phyloP scores from a whole-genome alignment of 2,888 invertebrate genomes.

The Trichopria drosophilae region DNA sequence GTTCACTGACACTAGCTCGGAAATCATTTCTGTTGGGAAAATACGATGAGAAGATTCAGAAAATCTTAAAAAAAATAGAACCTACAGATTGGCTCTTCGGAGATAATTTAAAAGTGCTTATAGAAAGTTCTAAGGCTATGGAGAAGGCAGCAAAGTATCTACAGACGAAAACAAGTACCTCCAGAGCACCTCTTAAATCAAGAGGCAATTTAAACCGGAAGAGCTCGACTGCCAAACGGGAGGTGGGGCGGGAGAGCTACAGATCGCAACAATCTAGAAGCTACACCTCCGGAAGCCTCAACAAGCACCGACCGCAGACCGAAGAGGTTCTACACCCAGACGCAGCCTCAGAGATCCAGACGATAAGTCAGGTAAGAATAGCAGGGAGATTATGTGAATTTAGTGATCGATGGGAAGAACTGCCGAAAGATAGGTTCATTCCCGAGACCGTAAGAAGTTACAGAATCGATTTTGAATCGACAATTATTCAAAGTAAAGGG shows the following conservation, averaged over 20 bases:
- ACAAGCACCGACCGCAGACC: neutral
- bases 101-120: neutral
- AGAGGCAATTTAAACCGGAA: conserved; percentile 13
- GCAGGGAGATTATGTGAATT: conserved; percentile 20
- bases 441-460: conserved; percentile 3
- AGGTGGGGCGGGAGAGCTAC: conserved; percentile 6
- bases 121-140: neutral
- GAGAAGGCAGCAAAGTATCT: conserved; percentile 3
- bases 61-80: conserved; percentile 1
- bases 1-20: conserved; percentile 3
- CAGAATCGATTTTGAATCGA: too few species aligned
- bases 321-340: neutral
- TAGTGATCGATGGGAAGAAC: neutral
- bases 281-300: neutral
- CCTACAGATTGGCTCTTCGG: conserved; percentile 10
- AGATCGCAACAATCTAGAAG: neutral
- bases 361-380: conserved; percentile 12
- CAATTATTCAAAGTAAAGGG: too few species aligned
- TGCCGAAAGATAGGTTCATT: conserved; percentile 3
- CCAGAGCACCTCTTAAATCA: neutral
- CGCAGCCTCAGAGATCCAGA: conserved; percentile 3
- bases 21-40: conserved; percentile 9
- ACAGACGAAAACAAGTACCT: neutral
- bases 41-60: conserved; percentile 11
- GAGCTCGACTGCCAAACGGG: conserved; percentile 1